Conservation (phyloP, 2,113 vertebrate species). For the Caretta caretta region DNA sequence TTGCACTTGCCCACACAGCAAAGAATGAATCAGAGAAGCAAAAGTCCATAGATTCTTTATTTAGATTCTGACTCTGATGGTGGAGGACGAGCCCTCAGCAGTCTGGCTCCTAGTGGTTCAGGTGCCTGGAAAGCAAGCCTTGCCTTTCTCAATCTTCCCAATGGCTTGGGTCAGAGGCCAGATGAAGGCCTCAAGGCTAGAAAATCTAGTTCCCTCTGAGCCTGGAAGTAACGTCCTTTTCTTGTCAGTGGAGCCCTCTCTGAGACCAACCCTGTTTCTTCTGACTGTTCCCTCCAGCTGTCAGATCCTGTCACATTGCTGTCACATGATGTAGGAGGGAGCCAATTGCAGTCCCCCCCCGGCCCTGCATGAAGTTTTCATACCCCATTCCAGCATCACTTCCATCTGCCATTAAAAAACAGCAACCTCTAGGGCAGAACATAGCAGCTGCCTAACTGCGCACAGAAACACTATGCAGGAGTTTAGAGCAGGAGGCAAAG, state of each 20-base stretch:
- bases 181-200: neutral
- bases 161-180: neutral
- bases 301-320: neutral
- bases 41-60: neutral
- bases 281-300: neutral
- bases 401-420: neutral
- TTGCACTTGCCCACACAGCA: too few relatives aligned
- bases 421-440: neutral
- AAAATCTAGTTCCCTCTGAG: neutral
- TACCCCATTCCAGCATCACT: neutral
- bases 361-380: neutral
- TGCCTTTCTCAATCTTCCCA: neutral
- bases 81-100: neutral
- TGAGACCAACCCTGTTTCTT: neutral
- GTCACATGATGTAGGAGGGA: neutral
- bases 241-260: neutral
- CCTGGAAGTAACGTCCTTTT: neutral
- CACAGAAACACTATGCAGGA: neutral
- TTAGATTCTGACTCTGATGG: neutral
- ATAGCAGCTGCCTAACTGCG: neutral
- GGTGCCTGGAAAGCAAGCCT: neutral
- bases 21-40: neutral
- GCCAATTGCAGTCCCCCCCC: neutral
- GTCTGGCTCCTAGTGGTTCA: neutral
- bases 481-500: constrained; percentile 25